A percentile compares a stretch with the other conserved stretches of the same genome.
Evolutionary conservation across 1,140 invertebrate species (phyloP).

Genomic region (Aphaenogaster rudis): DNA sequence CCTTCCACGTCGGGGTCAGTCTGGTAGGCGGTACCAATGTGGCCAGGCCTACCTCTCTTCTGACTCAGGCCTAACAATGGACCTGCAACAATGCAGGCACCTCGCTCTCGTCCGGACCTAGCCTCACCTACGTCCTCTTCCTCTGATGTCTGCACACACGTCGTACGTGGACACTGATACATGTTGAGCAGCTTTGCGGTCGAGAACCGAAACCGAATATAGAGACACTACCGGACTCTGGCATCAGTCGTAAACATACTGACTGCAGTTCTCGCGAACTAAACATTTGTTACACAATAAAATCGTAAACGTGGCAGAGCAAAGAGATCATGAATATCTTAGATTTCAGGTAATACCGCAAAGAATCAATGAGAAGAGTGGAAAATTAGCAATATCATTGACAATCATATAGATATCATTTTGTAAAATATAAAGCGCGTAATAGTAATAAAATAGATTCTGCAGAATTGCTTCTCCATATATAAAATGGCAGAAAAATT

Average conservation of each 20-base stretch:
- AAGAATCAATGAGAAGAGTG: neutral
- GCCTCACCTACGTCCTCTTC: constrained; percentile 64
- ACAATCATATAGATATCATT: neutral
- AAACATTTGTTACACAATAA: constrained; percentile 32
- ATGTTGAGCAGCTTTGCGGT: constrained; percentile 54
- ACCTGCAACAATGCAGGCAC: constrained; percentile 77
- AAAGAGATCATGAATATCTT: neutral
- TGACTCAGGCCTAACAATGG: constrained; percentile 74
- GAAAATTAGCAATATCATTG: neutral
- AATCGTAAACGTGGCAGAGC: constrained; percentile 29
- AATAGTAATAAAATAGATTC: neutral
- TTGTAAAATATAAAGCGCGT: neutral
- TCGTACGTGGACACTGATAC: constrained; percentile 72
- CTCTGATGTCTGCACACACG: constrained; percentile 57
- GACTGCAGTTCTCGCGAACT: constrained; percentile 35
- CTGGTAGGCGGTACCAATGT: constrained; percentile 79
- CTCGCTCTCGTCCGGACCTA: constrained; percentile 64
- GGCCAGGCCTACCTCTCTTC: constrained; percentile 78
- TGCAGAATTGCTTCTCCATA: neutral
- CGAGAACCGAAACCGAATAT: constrained; percentile 66
- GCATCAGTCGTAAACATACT: constrained; percentile 54
- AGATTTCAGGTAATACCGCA: neutral
- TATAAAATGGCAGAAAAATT: neutral
- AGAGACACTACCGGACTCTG: constrained; percentile 49
- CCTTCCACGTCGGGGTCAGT: constrained; percentile 75